Percentiles rank a stretch among this genome's conserved stretches.
Conservation (phyloP, 2,113 vertebrate species). For the Gallinago undulata region DNA sequence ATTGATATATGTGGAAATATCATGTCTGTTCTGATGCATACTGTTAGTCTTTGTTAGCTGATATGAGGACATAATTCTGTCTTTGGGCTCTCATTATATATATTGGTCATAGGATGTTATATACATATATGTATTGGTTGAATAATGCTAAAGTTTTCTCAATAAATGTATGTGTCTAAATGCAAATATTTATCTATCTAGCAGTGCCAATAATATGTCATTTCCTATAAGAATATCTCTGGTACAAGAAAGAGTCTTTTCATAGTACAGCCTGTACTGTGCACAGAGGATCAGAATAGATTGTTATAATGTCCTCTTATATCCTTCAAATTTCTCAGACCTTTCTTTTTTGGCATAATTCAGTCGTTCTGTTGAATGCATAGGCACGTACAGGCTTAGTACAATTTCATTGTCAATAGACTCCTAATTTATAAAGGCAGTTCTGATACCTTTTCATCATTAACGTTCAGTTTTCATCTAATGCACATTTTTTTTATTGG, state of each 20-base stretch:
- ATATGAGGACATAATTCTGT: background rate
- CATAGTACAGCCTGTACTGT: background rate
- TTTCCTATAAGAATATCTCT: background rate
- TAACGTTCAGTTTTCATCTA: conserved; percentile 9
- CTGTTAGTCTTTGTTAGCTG: background rate
- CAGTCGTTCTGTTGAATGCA: background rate
- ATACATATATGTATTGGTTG: background rate
- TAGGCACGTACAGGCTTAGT: background rate
- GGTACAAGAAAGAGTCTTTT: background rate
- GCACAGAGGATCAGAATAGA: background rate
- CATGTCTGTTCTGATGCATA: background rate
- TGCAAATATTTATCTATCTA: background rate
- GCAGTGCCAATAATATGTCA: background rate
- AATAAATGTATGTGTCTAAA: background rate
- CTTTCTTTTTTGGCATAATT: background rate
- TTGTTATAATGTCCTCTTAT: background rate
- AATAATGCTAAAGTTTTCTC: background rate
- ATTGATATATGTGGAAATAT: background rate
- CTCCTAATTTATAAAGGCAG: background rate
- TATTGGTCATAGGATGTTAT: background rate
- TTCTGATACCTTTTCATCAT: conserved; percentile 8
- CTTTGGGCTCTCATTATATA: background rate
- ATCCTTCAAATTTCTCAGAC: background rate
- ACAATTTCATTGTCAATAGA: conserved; percentile 44
- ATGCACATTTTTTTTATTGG: background rate